phyloP scores from a whole-genome alignment of 2,888 invertebrate species.

The Caenorhabditis imperialis region DNA sequence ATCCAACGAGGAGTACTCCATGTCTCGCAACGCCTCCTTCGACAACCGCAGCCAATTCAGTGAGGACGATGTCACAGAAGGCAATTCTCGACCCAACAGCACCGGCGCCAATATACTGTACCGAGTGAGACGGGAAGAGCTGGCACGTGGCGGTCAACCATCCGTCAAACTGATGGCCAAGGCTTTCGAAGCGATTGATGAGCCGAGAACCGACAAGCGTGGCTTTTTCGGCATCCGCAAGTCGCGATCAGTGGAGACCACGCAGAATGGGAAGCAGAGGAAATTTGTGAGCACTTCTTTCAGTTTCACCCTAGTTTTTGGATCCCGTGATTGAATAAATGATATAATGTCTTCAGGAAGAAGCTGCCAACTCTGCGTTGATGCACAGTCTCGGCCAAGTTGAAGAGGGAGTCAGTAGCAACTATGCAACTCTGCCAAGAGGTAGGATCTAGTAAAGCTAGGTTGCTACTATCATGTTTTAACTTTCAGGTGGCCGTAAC shows the following conservation, averaged over 20 bases:
- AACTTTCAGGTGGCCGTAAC: slow-evolving; percentile 57
- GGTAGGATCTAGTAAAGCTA: slow-evolving; percentile 21
- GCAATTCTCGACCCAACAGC: slow-evolving; percentile 35
- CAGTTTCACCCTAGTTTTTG: background rate
- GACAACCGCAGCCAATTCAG: slow-evolving; percentile 55
- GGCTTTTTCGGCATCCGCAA: slow-evolving; percentile 76
- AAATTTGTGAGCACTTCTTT: slow-evolving; percentile 35
- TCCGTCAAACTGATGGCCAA: slow-evolving; percentile 73
- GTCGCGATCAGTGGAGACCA: slow-evolving; percentile 74
- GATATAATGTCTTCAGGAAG: slow-evolving; percentile 44
- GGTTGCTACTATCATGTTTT: background rate
- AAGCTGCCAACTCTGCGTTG: slow-evolving; percentile 47
- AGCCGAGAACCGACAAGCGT: slow-evolving; percentile 56
- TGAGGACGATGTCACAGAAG: slow-evolving; percentile 49
- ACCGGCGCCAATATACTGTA: slow-evolving; percentile 76
- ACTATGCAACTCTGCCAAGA: slow-evolving; percentile 64
- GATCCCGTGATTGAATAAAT: too few species aligned
- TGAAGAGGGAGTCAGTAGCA: slow-evolving; percentile 58
- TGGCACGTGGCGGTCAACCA: slow-evolving; percentile 75
- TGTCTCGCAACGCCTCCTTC: slow-evolving; percentile 49
- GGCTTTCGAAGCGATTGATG: slow-evolving; percentile 76
- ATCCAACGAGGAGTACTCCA: slow-evolving; percentile 48
- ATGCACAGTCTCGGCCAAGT: slow-evolving; percentile 61
- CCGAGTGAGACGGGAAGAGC: slow-evolving; percentile 75
- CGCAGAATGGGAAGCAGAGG: slow-evolving; percentile 54